Evolutionary conservation across 1,140 invertebrate species (phyloP), one percentile per base, ranked within the genome.

Genomic region (Bombus huntii): DNA sequence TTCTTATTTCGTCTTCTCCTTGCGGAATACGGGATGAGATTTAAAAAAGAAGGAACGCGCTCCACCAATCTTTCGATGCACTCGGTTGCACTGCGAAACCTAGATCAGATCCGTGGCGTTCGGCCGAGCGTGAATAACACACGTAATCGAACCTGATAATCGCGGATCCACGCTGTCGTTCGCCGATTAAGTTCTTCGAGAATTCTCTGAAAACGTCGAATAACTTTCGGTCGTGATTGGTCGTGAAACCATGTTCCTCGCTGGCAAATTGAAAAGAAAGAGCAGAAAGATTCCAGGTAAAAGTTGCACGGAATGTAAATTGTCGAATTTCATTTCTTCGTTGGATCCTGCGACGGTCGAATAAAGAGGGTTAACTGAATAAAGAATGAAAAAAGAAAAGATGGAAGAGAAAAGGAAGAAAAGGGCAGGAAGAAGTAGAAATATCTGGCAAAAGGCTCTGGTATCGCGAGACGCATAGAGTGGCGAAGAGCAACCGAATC

Each of bases 401-500:
- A 57, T 10, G 34, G 47, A 28, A 3, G 18, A 70, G 13, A 66
- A 74, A 44, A 18, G 10, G 28, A 18, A 25, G 28, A 47, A 53
- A 10, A 4, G 37, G 53, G 44, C 47, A 39, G 44, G 9, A 71
- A 47, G 42, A 47, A 73, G 53, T 22, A n/a, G 59, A 31, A 85
- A 53, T 68, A 82, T 57, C 53, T 37, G 68, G 42, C 15, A 79
- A 85, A 68, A 86, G 66, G 65, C 66, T 28, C 53, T 68, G 76
- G 65, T 80, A 82, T 74, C 84, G 62, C 73, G 31, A 59, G 42
- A 62, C 44, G 81, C 47, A 39, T 71, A 86, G 53, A 71, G 74
- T 34, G 74, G 78, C 68, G 31, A 73, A 66, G 77, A 31, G 84
- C 87, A 77, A 74, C 74, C 84, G 89, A 88, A 91, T 87, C 86